Base-by-base conservation (phyloP, 2,797 vertebrate species). In the Brachymystax lenok region DNA sequence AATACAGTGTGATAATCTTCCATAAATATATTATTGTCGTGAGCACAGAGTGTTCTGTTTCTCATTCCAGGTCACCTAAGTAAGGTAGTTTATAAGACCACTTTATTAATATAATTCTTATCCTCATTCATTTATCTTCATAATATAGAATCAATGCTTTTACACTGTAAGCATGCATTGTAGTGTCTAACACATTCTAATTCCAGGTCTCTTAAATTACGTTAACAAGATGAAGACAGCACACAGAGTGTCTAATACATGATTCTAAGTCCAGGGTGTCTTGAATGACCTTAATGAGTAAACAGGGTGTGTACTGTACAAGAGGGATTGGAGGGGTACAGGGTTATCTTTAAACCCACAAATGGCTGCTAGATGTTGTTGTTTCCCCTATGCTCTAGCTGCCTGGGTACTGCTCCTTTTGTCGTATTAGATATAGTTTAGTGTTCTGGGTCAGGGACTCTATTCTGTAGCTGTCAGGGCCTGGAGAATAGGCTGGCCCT, bases 401-500 rank as follows among this genome's bases (percentile, higher is more conserved):
- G 82, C 76, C 75, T 51, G 74, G 69, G 80, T 46, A 73, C 73
- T 69, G 72, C 52, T 81, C 85, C 88, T 46, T 88, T 86, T 89
- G 90, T 92, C 87, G 84, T 87, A 82, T 86, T 91, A 86, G 82
- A 90, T 92, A 86, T 83, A 87, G 87, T 88, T 88, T 84, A 75
- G 85, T 84, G 86, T 92, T 93, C 88, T 92, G 91, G 91, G 91
- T 93, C 91, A 92, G 84, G 83, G 88, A 87, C 83, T 91, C 88
- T 84, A 90, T 92, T 93, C 91, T 92, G 84, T 88, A 87, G 84
- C 90, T 93, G 90, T 93, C 89, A 92, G 77, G 79, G 80, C 74
- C 81, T 82, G 87, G 88, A 89, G 90, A 92, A 91, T 86, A 83
- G 84, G 76, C 78, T 90, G 90, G 88, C 84, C 76, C 54, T 19